Percentiles rank a stretch among this genome's conserved stretches.
Conservation (phyloP, 2,113 vertebrate species). For the Struthio camelus region DNA sequence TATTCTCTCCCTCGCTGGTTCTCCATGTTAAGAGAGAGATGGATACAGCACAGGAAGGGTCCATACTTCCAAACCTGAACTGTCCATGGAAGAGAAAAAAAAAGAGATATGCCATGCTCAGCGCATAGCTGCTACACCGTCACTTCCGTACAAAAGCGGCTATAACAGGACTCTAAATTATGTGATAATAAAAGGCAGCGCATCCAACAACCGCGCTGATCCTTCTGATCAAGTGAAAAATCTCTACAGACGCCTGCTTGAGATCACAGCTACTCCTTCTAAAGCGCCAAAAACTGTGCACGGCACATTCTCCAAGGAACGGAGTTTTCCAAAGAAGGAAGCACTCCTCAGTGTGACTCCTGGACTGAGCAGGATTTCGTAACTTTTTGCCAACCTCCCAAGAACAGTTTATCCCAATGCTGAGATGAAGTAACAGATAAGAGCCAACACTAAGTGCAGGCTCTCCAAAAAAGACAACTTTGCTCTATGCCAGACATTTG, state of each 20-base stretch:
- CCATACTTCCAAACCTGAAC: neutral
- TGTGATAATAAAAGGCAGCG: neutral
- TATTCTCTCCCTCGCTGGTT: neutral
- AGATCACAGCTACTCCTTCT: neutral
- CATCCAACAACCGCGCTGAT: neutral
- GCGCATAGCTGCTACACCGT: neutral
- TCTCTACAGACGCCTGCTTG: fast-evolving
- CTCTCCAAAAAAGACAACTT: neutral
- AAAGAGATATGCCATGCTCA: neutral
- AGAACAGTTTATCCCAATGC: neutral
- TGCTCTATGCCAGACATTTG: neutral
- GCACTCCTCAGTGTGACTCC: neutral
- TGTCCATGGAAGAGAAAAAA: neutral
- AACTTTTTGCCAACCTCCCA: neutral
- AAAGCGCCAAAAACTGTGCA: fast-evolving
- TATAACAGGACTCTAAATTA: neutral
- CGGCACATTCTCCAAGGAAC: neutral
- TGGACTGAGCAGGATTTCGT: fast-evolving
- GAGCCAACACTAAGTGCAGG: neutral
- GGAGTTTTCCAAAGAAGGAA: neutral
- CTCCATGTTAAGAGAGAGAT: neutral
- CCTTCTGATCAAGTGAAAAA: neutral
- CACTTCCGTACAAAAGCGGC: neutral
- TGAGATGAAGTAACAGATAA: neutral
- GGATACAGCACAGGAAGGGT: neutral